Percentiles rank a stretch among this genome's conserved stretches.
Evolutionary conservation across 2,113 vertebrate genomes (phyloP).

Genomic region (Mesitornis unicolor): DNA sequence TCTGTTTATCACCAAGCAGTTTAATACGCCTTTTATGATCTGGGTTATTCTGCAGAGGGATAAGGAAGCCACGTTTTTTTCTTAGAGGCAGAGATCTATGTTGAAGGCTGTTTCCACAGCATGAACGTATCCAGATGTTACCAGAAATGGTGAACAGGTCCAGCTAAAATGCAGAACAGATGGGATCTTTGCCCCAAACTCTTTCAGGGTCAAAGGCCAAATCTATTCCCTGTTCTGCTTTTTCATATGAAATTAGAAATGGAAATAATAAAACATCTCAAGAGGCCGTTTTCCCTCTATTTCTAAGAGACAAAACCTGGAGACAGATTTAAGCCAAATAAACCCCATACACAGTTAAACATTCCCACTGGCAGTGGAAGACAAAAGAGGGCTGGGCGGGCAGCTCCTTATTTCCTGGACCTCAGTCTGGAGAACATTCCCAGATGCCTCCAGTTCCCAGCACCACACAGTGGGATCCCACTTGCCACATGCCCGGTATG

Average conservation of each 20-base stretch:
- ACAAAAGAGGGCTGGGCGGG: not conserved
- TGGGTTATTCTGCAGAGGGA: not conserved
- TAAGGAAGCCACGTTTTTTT: not conserved
- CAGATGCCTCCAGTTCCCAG: conserved; percentile 2
- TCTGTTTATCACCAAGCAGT: not conserved
- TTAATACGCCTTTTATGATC: not conserved
- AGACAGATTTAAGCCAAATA: not conserved
- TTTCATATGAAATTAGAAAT: conserved; percentile 5
- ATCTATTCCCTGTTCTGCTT: not conserved
- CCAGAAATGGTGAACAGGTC: conserved; percentile 1
- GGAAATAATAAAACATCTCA: conserved; percentile 10
- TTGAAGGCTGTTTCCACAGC: not conserved
- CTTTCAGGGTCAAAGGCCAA: conserved; percentile 10
- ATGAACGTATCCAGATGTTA: not conserved
- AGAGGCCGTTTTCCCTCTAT: not conserved
- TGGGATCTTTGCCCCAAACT: conserved; percentile 39
- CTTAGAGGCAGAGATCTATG: not conserved
- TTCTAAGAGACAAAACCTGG: not conserved
- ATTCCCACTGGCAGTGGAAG: not conserved
- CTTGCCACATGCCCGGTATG: not conserved
- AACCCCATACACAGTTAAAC: not conserved
- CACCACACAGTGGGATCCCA: not conserved
- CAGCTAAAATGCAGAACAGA: conserved; percentile 38
- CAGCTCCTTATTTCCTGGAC: conserved; percentile 13
- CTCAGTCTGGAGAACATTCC: conserved; percentile 10